Percentiles rank a stretch among this genome's conserved stretches.
Evolutionary conservation across 2,113 vertebrate species (phyloP).

Genomic region (Melanostigma gelatinosum): DNA sequence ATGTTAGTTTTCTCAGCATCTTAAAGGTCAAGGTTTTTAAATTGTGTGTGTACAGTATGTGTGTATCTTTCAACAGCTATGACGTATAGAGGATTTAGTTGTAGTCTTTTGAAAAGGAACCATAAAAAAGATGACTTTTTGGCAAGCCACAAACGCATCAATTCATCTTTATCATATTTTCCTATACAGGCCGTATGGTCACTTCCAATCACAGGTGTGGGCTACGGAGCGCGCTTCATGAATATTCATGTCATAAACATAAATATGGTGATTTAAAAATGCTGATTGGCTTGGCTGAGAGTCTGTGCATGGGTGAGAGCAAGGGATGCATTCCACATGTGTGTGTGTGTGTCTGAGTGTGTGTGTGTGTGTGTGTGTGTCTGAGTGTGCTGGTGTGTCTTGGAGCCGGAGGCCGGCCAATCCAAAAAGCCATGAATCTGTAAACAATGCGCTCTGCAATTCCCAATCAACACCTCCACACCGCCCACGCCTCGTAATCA

Average conservation of each 20-base stretch:
- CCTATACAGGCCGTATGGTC: neutral
- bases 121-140: neutral
- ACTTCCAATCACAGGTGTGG: conserved; percentile 33
- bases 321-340: conserved; percentile 16
- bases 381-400: conserved; percentile 17
- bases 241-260: conserved; percentile 42
- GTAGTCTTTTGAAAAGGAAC: neutral
- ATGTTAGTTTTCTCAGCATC: neutral
- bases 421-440: conserved; percentile 74
- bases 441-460: conserved; percentile 78
- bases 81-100: neutral
- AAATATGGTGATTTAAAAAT: conserved; percentile 56
- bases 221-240: conserved; percentile 5
- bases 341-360: conserved; percentile 12
- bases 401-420: conserved; percentile 65
- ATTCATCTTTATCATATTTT: neutral
- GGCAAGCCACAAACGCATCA: neutral
- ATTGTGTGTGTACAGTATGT: neutral
- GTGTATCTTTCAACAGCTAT: neutral
- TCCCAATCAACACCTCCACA: conserved; percentile 81
- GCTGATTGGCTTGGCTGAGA: conserved; percentile 52
- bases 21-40: neutral
- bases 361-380: conserved; percentile 13
- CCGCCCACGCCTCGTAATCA: conserved; percentile 71
- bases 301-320: conserved; percentile 24